Base-by-base conservation (phyloP, 2,113 vertebrate species). In the Taxidea taxus region DNA sequence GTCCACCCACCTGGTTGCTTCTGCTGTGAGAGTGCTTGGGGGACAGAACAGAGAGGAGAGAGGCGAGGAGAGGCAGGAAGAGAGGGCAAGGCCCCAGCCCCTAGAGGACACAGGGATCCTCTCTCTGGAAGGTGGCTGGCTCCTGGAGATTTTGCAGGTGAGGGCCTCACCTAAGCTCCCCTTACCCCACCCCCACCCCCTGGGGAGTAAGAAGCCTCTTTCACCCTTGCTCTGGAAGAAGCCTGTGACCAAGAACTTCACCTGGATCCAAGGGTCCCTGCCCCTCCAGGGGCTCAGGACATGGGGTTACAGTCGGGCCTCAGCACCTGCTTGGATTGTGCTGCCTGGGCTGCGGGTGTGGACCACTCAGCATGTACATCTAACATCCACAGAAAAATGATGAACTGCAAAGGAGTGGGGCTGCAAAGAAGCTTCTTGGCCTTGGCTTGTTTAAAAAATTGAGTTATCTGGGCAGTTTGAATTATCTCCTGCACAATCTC, bases 321-420 rank as follows among this genome's bases (percentile, higher is more conserved):
- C 60, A 14, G 9, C 14, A 16, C 21, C 10, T 56, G 18, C 12
- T 21, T 29, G 16, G 27, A 49, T 29, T 78, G 34, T 1, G 1
- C 58, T 78, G 12, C 7, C 3, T 2, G 6, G 47, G 18, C 34
- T 12, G 16, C 23, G 0, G 2, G 16, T 42, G 12, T 27, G 49
- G 16, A 44, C 8, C 0, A 27, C 29, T 68, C 7, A 11, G 31
- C 7, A 4, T 54, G 51, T 27, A 25, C 44, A 21, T 49, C n/a
- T 70, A 51, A 54, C 16, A 70, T 6, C 4, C 34, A 81, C 47
- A 68, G 10, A 15, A 39, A 77, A 82, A n/a, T 58, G 23, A 70
- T 54, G 1, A n/a, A 27, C 2, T 11, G 14, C 49, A 80, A 47
- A 13, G 34, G 5, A 2, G 20, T 25, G 14, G 10, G 5, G 27